A percentile compares a stretch with the other conserved stretches of the same genome.
These are phyloP conservation scores for Centropyge bicolor DNA, from an alignment of 2,797 vertebrate species.

Conservation along the genomic window DNA sequence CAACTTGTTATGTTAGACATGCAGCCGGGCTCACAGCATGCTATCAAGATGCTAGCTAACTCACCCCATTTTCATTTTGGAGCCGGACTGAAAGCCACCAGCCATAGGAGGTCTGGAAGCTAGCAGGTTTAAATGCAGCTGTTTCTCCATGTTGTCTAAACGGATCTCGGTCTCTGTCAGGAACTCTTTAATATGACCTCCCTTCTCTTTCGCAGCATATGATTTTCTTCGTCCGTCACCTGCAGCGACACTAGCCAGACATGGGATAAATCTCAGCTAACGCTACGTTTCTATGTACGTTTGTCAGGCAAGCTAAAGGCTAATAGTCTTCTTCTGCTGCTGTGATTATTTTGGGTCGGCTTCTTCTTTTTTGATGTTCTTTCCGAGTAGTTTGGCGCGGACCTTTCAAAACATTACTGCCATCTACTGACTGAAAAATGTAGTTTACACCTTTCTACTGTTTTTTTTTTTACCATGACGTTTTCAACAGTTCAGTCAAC, in stretches of 20 bases:
- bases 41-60: slow-evolving; percentile 58
- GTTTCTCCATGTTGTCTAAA: slow-evolving; percentile 88
- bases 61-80: slow-evolving; percentile 97
- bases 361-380: slow-evolving; percentile 41
- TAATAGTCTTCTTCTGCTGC: slow-evolving; percentile 16
- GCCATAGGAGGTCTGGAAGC: slow-evolving; percentile 90
- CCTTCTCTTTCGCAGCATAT: slow-evolving; percentile 60
- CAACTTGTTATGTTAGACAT: neutral
- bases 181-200: slow-evolving; percentile 14
- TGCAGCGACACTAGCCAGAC: slow-evolving; percentile 35
- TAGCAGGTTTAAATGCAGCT: slow-evolving; percentile 91
- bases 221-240: slow-evolving; percentile 43
- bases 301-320: slow-evolving; percentile 44
- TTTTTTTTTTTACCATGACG: neutral
- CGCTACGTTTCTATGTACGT: slow-evolving; percentile 17
- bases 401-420: slow-evolving; percentile 10
- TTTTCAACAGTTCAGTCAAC: neutral
- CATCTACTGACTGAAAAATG: slow-evolving; percentile 34
- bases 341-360: slow-evolving; percentile 32
- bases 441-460: neutral
- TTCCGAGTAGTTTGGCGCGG: rapidly evolving
- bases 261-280: slow-evolving; percentile 28
- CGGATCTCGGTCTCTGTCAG: slow-evolving; percentile 52
- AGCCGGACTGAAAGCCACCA: slow-evolving; percentile 89
- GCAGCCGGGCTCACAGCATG: neutral